Evolutionary conservation across 2,797 vertebrate species (phyloP).

Genomic region (Danio choprae): DNA sequence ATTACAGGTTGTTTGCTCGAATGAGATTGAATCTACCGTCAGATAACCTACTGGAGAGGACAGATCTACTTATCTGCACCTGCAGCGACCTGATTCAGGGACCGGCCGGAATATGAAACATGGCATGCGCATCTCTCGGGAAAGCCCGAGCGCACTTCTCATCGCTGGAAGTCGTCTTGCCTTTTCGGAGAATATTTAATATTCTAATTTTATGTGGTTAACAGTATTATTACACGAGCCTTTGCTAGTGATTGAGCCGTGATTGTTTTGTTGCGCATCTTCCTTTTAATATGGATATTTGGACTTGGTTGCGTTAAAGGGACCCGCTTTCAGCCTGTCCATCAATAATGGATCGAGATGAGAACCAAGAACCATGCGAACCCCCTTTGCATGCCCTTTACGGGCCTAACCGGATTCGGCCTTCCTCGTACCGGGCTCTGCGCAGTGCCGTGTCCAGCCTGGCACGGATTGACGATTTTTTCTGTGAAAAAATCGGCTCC

Average conservation of each 20-base stretch:
- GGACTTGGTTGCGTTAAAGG: slow-evolving; percentile 32
- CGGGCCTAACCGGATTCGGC: slow-evolving; percentile 81
- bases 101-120: slow-evolving; percentile 47
- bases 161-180: not conserved
- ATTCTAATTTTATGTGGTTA: not conserved
- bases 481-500: slow-evolving; percentile 93
- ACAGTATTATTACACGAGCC: too few relatives aligned
- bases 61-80: not conserved
- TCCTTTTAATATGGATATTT: slow-evolving; percentile 31
- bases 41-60: not conserved
- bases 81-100: not conserved
- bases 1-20: slow-evolving; percentile 20
- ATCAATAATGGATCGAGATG: slow-evolving; percentile 71
- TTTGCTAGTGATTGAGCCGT: not conserved
- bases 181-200: slow-evolving; percentile 24
- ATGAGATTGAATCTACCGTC: not conserved
- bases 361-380: slow-evolving; percentile 71
- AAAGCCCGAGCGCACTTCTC: slow-evolving; percentile 22
- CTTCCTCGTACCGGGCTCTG: slow-evolving; percentile 91
- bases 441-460: slow-evolving; percentile 92
- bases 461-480: slow-evolving; percentile 93
- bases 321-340: not conserved
- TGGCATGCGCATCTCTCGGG: slow-evolving; percentile 40
- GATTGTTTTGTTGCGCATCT: not conserved
- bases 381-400: slow-evolving; percentile 74